phyloP scores from a whole-genome alignment of 1,140 invertebrate genomes.

The Heliconius nattereri region DNA sequence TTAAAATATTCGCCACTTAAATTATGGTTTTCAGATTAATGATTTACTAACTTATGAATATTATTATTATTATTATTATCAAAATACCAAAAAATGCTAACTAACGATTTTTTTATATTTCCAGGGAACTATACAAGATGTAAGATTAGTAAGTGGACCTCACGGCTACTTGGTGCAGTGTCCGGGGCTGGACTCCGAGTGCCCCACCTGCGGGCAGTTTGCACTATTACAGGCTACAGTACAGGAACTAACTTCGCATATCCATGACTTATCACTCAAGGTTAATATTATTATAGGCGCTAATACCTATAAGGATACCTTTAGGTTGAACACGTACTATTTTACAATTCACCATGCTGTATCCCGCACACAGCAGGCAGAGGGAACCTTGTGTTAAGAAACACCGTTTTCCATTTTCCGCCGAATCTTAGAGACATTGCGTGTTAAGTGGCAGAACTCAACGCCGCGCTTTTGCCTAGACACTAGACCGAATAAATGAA shows the following conservation, averaged over 20 bases:
- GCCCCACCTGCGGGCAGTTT: conserved; percentile 95
- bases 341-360: too few relatives aligned
- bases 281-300: conserved; percentile 62
- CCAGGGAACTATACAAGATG: conserved; percentile 87
- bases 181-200: conserved; percentile 91
- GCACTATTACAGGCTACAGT: conserved; percentile 89
- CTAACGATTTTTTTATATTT: neutral
- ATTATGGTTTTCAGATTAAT: too few relatives aligned
- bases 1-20: too few relatives aligned
- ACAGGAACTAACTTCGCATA: conserved; percentile 84
- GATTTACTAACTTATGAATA: too few relatives aligned
- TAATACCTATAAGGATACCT: neutral
- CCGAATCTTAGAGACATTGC: too few relatives aligned
- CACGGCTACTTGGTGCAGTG: conserved; percentile 94
- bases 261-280: conserved; percentile 86
- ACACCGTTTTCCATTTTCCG: too few relatives aligned
- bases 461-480: too few relatives aligned
- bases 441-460: too few relatives aligned
- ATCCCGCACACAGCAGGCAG: too few relatives aligned
- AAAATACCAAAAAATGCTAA: neutral
- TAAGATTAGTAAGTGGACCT: conserved; percentile 90
- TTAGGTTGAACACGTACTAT: too few relatives aligned
- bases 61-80: neutral
- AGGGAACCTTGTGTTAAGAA: too few relatives aligned
- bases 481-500: too few relatives aligned